Percentiles rank a stretch among this genome's conserved stretches.
Conservation (phyloP, 2,113 vertebrate genomes). For the Meriones unguiculatus region DNA sequence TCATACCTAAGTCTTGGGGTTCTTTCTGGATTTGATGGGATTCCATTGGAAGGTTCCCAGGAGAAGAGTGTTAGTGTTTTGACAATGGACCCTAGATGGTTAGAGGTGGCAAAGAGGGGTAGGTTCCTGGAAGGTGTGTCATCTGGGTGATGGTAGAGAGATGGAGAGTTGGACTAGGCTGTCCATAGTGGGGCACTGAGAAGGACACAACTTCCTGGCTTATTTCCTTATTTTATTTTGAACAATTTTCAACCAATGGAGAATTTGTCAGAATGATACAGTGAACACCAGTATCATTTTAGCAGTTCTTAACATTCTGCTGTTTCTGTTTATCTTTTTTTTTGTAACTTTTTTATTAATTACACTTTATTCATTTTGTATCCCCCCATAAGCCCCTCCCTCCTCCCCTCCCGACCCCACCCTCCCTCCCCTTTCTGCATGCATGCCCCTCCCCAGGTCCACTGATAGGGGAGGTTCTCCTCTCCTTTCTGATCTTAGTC, state of each 20-base stretch:
- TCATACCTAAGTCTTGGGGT: fast-evolving
- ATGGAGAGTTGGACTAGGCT: neutral
- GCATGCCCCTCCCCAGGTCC: too few species aligned
- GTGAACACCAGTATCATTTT: neutral
- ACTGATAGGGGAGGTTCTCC: too few species aligned
- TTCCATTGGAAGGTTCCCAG: neutral
- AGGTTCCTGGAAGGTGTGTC: fast-evolving
- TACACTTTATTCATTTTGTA: too few species aligned
- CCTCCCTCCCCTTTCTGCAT: too few species aligned
- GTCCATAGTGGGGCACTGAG: neutral
- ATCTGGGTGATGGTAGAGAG: neutral
- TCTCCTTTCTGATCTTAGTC: too few species aligned
- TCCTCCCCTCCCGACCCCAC: too few species aligned
- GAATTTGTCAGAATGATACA: neutral
- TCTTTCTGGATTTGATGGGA: neutral
- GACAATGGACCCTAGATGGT: neutral
- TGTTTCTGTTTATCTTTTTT: neutral
- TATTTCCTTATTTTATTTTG: slow-evolving; percentile 30
- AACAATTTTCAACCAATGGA: neutral
- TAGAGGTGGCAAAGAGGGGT: neutral
- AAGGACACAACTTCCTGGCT: neutral
- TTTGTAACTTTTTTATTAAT: too few species aligned
- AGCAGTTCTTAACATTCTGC: neutral
- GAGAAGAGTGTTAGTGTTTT: neutral
- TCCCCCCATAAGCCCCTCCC: too few species aligned